A percentile compares a stretch with the other conserved stretches of the same genome.
These are phyloP conservation scores for Boulengeromyrus knoepffleri DNA, from an alignment of 2,113 vertebrate species.

Conservation along the genomic window DNA sequence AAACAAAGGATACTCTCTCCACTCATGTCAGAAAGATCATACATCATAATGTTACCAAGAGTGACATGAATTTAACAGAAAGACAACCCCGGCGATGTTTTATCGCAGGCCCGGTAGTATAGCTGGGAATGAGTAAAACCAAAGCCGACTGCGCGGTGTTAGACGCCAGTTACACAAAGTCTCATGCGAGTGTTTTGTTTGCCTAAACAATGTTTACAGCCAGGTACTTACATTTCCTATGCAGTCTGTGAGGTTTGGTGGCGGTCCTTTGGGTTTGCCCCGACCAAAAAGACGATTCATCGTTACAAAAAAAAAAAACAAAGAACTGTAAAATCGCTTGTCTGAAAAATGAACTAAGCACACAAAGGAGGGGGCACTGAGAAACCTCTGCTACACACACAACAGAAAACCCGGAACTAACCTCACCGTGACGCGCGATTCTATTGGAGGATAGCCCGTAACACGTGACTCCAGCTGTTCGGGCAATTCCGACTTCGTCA, in stretches of 20 bases:
- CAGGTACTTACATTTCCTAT: slow-evolving; percentile 79
- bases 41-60: neutral
- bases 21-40: neutral
- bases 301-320: neutral
- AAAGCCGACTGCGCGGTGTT: neutral
- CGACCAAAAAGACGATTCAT: slow-evolving; percentile 95
- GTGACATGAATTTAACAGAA: neutral
- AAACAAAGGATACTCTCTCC: neutral
- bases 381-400: neutral
- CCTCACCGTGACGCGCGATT: neutral
- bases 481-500: neutral
- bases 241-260: slow-evolving; percentile 87
- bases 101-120: neutral
- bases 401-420: slow-evolving; percentile 49
- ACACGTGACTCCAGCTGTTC: slow-evolving; percentile 9
- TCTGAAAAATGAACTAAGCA: neutral
- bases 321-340: neutral
- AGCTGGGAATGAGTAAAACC: neutral
- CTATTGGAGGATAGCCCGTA: slow-evolving; percentile 33
- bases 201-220: neutral
- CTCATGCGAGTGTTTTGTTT: neutral
- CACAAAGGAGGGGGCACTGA: neutral
- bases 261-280: slow-evolving; percentile 77
- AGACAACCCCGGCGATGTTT: neutral
- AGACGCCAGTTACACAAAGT: neutral